A percentile compares a stretch with the other conserved stretches of the same genome.
These are phyloP conservation scores for Takifugu flavidus DNA, from an alignment of 2,113 vertebrate genomes.

Conservation along the genomic window DNA sequence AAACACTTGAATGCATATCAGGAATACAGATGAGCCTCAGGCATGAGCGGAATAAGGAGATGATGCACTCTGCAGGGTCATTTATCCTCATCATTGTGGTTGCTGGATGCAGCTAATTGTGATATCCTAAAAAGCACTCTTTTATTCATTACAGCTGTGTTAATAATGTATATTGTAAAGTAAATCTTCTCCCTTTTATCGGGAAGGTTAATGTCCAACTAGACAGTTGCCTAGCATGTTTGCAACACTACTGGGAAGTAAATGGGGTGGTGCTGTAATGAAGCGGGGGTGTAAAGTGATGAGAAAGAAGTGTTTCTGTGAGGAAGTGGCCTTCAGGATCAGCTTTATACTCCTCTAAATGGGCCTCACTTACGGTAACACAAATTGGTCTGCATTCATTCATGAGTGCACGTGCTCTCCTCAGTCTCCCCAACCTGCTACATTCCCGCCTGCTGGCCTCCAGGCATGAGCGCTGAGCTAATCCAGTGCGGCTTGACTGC, in stretches of 20 bases:
- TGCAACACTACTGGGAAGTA: slow-evolving; percentile 30
- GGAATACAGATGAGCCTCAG: slow-evolving; percentile 34
- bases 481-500: background rate
- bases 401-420: slow-evolving; percentile 4
- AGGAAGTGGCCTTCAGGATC: slow-evolving; percentile 21
- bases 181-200: background rate
- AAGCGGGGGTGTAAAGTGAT: slow-evolving; percentile 31
- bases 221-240: slow-evolving; percentile 13
- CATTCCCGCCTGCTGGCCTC: slow-evolving; percentile 17
- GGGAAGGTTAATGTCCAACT: background rate
- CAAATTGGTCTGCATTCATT: slow-evolving; percentile 9
- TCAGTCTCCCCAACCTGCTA: slow-evolving; percentile 3
- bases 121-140: slow-evolving; percentile 6
- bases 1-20: slow-evolving; percentile 18
- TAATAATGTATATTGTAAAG: slow-evolving; percentile 13
- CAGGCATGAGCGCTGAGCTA: background rate
- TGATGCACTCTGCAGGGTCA: slow-evolving; percentile 17
- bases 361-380: slow-evolving; percentile 10
- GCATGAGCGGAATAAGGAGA: background rate
- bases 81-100: slow-evolving; percentile 23
- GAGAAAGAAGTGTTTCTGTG: slow-evolving; percentile 29
- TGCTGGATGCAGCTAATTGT: slow-evolving; percentile 14
- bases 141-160: slow-evolving; percentile 11
- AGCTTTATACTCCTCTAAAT: slow-evolving; percentile 31
- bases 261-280: slow-evolving; percentile 22